phyloP scores from a whole-genome alignment of 2,888 invertebrate species.

The Drosophila dives region DNA sequence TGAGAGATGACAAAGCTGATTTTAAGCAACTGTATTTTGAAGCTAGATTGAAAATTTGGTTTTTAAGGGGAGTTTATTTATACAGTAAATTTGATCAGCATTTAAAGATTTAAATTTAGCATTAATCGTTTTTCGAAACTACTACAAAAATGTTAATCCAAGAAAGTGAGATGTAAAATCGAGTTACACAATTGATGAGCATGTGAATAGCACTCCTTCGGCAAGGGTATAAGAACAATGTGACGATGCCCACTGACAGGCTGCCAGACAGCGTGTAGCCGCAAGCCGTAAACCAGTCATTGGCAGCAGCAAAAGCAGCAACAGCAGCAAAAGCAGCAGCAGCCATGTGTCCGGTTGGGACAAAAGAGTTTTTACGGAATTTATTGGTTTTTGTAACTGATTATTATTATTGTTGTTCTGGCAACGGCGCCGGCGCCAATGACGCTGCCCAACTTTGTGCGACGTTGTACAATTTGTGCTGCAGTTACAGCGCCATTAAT shows the following conservation, averaged over 20 bases:
- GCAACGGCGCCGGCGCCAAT: slow-evolving; percentile 8
- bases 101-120: not conserved
- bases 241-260: slow-evolving; percentile 27
- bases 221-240: slow-evolving; percentile 13
- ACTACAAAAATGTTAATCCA: not conserved
- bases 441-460: slow-evolving; percentile 52
- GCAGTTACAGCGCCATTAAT: slow-evolving; percentile 71
- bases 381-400: slow-evolving; percentile 40
- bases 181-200: not conserved
- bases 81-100: not conserved
- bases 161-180: not conserved
- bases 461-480: slow-evolving; percentile 62
- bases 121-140: not conserved
- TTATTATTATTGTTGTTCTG: slow-evolving; percentile 36
- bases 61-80: not conserved
- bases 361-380: slow-evolving; percentile 65
- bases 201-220: not conserved
- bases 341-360: slow-evolving; percentile 69
- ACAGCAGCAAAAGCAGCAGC: not conserved
- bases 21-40: not conserved
- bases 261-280: slow-evolving; percentile 49
- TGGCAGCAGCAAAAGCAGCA: slow-evolving; percentile 2
- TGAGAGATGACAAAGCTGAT: not conserved
- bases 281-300: slow-evolving; percentile 60
- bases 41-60: not conserved